Conservation (phyloP, 2,888 invertebrate species). For the Boloria selene region DNA sequence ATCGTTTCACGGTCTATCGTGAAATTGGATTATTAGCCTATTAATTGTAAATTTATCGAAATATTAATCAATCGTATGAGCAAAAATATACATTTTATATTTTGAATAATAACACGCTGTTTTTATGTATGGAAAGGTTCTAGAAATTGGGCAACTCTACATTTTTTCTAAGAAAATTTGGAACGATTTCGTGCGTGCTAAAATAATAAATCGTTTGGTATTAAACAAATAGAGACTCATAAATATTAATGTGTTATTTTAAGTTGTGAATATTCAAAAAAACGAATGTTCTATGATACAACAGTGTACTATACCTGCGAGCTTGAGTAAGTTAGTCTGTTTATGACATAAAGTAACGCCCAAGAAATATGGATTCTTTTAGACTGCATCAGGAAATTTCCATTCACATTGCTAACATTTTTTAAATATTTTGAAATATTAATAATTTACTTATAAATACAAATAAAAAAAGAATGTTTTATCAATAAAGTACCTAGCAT, state of each 20-base stretch:
- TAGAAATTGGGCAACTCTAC: too few species aligned
- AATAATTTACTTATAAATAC: background rate
- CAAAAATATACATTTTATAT: slow-evolving; percentile 9
- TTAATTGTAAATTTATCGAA: slow-evolving; percentile 13
- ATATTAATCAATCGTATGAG: background rate
- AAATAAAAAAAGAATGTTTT: background rate
- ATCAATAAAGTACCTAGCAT: slow-evolving; percentile 8
- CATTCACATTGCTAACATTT: background rate
- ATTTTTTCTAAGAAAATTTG: too few species aligned
- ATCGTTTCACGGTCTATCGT: slow-evolving; percentile 35
- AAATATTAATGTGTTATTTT: too few species aligned
- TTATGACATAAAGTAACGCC: too few species aligned
- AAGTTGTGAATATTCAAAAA: too few species aligned
- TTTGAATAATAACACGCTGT: slow-evolving; percentile 18
- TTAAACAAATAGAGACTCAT: too few species aligned
- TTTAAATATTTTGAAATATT: background rate
- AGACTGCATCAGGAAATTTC: background rate
- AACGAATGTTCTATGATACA: too few species aligned
- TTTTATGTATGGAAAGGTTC: slow-evolving; percentile 8
- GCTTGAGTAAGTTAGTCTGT: too few species aligned
- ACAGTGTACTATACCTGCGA: too few species aligned
- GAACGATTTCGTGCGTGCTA: background rate
- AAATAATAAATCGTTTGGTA: too few species aligned
- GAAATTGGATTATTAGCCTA: slow-evolving; percentile 31
- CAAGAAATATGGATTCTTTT: too few species aligned